Conservation (phyloP, 1,140 invertebrate species). For the Chironomus striatipennis region DNA sequence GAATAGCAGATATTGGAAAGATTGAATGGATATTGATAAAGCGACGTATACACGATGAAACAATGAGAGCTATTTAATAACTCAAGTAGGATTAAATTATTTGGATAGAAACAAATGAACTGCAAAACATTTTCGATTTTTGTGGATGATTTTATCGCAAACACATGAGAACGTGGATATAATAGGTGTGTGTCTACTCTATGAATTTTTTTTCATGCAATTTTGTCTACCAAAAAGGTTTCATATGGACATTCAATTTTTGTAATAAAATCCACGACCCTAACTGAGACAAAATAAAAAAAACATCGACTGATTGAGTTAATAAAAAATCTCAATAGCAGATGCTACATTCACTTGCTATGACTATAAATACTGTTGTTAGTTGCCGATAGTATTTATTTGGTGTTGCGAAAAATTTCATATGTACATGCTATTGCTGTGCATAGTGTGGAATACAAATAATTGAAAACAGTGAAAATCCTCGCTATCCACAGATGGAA, state of each 20-base stretch:
- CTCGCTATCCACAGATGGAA: background rate
- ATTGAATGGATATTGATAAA: background rate
- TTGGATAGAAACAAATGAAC: background rate
- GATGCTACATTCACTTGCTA: background rate
- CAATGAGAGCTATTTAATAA: background rate
- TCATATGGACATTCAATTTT: background rate
- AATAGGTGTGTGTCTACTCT: background rate
- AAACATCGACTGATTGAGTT: background rate
- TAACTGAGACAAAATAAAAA: background rate
- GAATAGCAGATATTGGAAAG: background rate
- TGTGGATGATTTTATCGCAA: background rate
- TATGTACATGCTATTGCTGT: background rate
- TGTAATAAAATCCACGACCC: background rate
- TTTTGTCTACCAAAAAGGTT: no score
- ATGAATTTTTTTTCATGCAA: no score
- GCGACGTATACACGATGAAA: background rate
- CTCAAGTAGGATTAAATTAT: conserved; percentile 1
- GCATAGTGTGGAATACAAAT: background rate
- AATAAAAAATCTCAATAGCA: background rate
- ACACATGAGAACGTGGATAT: background rate
- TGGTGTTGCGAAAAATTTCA: background rate
- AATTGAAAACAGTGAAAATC: background rate
- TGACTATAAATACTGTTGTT: background rate
- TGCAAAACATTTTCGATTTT: conserved; percentile 7
- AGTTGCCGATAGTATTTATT: background rate